Conservation (phyloP, 2,113 vertebrate genomes). For the Pseudorectes ferrugineus region DNA sequence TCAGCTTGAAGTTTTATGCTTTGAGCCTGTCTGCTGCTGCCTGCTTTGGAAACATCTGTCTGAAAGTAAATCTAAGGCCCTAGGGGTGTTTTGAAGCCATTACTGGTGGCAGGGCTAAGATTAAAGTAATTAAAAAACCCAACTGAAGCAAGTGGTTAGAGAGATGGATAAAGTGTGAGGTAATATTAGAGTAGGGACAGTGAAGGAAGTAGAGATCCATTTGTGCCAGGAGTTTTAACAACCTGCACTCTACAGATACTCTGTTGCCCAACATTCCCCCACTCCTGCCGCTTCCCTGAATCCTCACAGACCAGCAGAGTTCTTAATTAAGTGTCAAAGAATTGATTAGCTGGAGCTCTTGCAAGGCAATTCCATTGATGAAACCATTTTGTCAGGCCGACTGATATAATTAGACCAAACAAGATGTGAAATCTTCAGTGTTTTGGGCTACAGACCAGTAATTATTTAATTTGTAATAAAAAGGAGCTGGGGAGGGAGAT, state of each 20-base stretch:
- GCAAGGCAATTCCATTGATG: constrained; percentile 68
- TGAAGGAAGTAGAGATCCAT: background rate
- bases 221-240: constrained; percentile 19
- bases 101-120: constrained; percentile 34
- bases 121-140: constrained; percentile 36
- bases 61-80: constrained; percentile 45
- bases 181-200: background rate
- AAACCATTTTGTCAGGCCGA: constrained; percentile 68
- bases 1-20: background rate
- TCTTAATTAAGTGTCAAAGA: constrained; percentile 74
- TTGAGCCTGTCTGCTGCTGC: background rate
- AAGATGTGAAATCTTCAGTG: constrained; percentile 70
- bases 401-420: constrained; percentile 72
- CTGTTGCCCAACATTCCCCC: background rate
- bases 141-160: constrained; percentile 1
- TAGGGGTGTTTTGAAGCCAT: constrained; percentile 51
- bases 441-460: constrained; percentile 62
- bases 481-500: background rate
- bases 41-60: constrained; percentile 41
- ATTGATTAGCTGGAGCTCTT: constrained; percentile 69
- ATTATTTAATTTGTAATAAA: constrained; percentile 69
- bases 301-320: constrained; percentile 55
- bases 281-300: background rate
- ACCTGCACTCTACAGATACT: background rate
- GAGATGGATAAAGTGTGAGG: background rate